Percentiles rank a stretch among this genome's conserved stretches.
These are phyloP conservation scores for Neogobius melanostomus DNA, from an alignment of 2,113 vertebrate species.

Conservation along the genomic window DNA sequence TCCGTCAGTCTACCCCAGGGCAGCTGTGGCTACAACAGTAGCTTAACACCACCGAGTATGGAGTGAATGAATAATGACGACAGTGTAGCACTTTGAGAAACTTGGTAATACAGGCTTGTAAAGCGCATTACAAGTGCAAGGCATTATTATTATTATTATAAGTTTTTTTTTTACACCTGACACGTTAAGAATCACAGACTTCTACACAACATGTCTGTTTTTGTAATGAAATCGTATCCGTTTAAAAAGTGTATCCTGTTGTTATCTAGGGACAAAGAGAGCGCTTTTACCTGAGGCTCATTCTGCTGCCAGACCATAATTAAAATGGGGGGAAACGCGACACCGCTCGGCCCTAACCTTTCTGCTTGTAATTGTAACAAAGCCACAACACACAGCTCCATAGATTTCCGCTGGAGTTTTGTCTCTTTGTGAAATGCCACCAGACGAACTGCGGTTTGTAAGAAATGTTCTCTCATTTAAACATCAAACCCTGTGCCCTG, in stretches of 20 bases:
- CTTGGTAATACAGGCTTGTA: too few species aligned
- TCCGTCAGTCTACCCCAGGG: too few species aligned
- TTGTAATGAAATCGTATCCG: conserved; percentile 30
- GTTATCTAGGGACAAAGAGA: conserved; percentile 20
- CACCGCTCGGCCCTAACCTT: conserved; percentile 25
- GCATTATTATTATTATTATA: too few species aligned
- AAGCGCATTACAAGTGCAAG: too few species aligned
- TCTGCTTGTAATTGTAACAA: conserved; percentile 37
- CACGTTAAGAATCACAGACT: too few species aligned
- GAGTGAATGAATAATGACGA: too few species aligned
- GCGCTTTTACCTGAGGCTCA: conserved; percentile 32
- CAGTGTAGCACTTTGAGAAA: too few species aligned
- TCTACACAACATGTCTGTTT: too few species aligned
- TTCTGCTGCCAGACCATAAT: conserved; percentile 36
- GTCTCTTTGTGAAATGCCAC: conserved; percentile 7
- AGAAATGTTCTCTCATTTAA: neutral
- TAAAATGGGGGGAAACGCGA: conserved; percentile 40
- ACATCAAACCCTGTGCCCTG: neutral
- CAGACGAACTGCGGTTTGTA: neutral
- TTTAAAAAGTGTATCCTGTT: conserved; percentile 31
- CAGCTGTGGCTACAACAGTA: too few species aligned
- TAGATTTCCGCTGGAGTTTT: conserved; percentile 5
- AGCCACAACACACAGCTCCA: conserved; percentile 18
- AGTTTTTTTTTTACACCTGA: too few species aligned
- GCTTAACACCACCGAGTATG: too few species aligned